Percentiles rank a stretch among this genome's conserved stretches.
Evolutionary conservation across 2,797 vertebrate species (phyloP).

Genomic region (Denticeps clupeoides): DNA sequence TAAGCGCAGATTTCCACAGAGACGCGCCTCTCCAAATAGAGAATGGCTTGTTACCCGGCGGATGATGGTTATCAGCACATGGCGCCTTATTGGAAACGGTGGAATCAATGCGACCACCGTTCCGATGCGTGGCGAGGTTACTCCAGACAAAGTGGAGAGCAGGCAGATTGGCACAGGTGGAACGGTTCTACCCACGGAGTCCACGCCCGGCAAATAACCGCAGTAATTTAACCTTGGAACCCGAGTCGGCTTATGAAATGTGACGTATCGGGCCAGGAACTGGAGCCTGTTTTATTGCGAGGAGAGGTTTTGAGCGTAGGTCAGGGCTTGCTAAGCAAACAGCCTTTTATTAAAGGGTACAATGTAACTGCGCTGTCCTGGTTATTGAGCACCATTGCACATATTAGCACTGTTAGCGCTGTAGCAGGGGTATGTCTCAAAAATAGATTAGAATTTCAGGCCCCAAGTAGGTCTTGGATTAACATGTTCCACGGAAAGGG

Average conservation of each 20-base stretch:
- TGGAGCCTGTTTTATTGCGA: too few relatives aligned
- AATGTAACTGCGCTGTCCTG: too few relatives aligned
- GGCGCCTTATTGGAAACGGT: constrained; percentile 21
- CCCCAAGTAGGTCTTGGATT: too few relatives aligned
- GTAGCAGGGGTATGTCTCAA: too few relatives aligned
- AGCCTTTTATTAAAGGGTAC: too few relatives aligned
- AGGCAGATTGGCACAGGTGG: constrained; percentile 31
- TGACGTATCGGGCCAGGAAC: too few relatives aligned
- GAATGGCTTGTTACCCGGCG: constrained; percentile 40
- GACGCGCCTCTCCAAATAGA: constrained; percentile 23
- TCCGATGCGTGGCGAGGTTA: constrained; percentile 27
- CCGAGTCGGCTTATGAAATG: constrained; percentile 35
- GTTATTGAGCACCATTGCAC: too few relatives aligned
- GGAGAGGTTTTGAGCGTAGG: too few relatives aligned
- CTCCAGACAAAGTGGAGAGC: constrained; percentile 31
- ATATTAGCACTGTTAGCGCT: too few relatives aligned
- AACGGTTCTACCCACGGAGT: constrained; percentile 31
- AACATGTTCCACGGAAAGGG: too few relatives aligned
- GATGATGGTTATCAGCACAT: constrained; percentile 36
- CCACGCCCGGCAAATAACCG: constrained; percentile 35
- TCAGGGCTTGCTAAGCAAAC: too few relatives aligned
- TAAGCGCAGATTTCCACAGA: constrained; percentile 37
- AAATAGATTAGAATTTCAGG: too few relatives aligned
- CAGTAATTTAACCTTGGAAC: constrained; percentile 30
- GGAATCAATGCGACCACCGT: constrained; percentile 19